These are phyloP conservation scores for Penaeus japonicus DNA, from an alignment of 1,140 invertebrate genomes.

Conservation along the genomic window DNA sequence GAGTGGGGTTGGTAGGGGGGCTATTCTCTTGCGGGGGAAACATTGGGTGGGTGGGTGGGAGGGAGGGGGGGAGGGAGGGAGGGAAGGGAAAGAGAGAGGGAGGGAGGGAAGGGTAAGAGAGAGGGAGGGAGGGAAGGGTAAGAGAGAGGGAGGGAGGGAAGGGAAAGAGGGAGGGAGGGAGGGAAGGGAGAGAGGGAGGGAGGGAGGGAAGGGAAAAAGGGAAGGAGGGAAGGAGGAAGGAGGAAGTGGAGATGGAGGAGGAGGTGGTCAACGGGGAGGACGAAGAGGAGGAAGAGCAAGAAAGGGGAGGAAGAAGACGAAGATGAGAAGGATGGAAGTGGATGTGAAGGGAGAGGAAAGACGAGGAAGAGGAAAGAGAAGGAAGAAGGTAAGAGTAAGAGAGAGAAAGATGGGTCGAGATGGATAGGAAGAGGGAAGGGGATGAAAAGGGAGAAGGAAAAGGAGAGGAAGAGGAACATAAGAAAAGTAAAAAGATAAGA, in stretches of 20 bases:
- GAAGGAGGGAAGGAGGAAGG: background rate
- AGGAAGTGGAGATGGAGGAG: background rate
- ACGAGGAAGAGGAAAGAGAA: background rate
- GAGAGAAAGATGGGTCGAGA: background rate
- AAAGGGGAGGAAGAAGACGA: no score
- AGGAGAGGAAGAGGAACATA: background rate
- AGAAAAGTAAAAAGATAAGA: background rate
- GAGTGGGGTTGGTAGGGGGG: no score
- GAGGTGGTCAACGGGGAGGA: background rate
- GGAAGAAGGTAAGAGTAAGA: background rate
- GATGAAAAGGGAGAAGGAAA: background rate
- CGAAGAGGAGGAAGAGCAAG: background rate
- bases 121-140: no score
- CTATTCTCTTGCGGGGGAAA: no score
- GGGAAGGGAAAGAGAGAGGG: no score
- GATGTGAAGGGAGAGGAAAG: background rate
- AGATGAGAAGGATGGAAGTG: background rate
- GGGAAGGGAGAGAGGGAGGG: background rate
- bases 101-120: no score
- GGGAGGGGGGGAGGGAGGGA: no score
- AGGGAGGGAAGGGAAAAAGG: background rate
- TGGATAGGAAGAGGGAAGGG: background rate
- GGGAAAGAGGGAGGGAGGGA: no score
- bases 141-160: background rate
- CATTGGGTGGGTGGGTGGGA: no score